Evolutionary conservation across 2,888 invertebrate species (phyloP), one percentile per base, ranked within the genome.

Genomic region (Hipparchia semele): DNA sequence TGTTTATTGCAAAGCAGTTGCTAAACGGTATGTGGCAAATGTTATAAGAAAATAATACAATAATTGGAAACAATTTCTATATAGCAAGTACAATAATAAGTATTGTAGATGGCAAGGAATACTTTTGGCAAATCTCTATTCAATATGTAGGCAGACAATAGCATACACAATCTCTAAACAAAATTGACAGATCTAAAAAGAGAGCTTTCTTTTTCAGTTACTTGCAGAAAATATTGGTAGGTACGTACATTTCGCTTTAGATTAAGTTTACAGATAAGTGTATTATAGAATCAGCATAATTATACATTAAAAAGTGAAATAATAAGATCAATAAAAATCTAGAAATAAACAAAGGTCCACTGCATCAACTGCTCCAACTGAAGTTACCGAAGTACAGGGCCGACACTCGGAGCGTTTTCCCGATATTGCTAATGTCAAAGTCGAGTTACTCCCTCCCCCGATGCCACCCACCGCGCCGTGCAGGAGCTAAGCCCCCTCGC

Each of bases 371-470:
- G 23, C 8, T 23, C 58, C 13, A 23, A 49, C 64, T 49, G 49
- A 49, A 64, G 49, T 64, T 23, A 64, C 6, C 58, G 45, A 58
- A 68, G 58, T 58, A 12, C 46, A 13, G 58, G 59, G 46, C 59
- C 59, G 45, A 49, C 66, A 66, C 71, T 39, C 39, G 39, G 51
- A 65, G 66, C 71, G 66, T 60, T 71, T 39, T 68, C 60, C 67
- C 66, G 49, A 73, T 70, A 68, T 70, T 54, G 58, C 72, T 60
- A 70, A 70, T 74, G 75, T 73, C 59, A 67, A 65, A 65, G 65
- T 51, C 51, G 71, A 73, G 65, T 64, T 51, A 59, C 62, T 54
- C 67, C 49, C 46, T 8, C 59, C 33, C 59, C 39, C 10, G 33
- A 9, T 56, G 60, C 39, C 56, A 33, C 70, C 61, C 61, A 64